Evolutionary conservation across 2,113 vertebrate species (phyloP), one percentile per base, ranked within the genome.

Genomic region (Clupea harengus): DNA sequence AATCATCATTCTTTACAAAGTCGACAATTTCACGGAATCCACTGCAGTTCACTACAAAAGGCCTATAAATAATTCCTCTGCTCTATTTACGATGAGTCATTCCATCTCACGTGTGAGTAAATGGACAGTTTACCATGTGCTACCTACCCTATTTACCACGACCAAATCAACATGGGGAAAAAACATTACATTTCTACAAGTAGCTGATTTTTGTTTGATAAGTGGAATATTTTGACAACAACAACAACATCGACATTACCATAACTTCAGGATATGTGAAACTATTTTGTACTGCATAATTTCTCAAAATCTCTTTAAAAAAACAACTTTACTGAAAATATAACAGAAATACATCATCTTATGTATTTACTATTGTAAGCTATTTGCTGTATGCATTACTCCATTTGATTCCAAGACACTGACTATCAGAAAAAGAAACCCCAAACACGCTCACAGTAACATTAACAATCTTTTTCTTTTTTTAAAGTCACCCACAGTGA

Each of bases 1-100:
- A 92, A 91, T 91, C 85, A n/a, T n/a, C n/a, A 81, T 87, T 86
- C 25, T 86, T 39, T 88, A 83, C 86, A 93, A 90, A 92, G 85
- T 89, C 84, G 86, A 82, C 88, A 45, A 45, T 86, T 83, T 22
- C 89, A 88, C 2, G 9, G 86, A 89, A 83, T 89, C 20, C 7
- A 75, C 84, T 85, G 67, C 8, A 75, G 82, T 85, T 82, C 86
- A 88, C 86, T 89, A 92, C 83, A 92, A 90, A 90, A 91, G 82
- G 85, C 89, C 87, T 86, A 82, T 28, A 85, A 91, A 90, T 32
- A 88, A 83, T 82, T 83, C 83, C 20, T 84, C 49, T 85, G 45
- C 82, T 75, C 11, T 4, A 75, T 4, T 86, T 86, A 89, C 82
- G 83, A 89, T 78, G 85, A 91, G 86, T 84, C 87, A 83, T 80